Conservation (phyloP, 2,888 invertebrate genomes). For the Odiellus spinosus region DNA sequence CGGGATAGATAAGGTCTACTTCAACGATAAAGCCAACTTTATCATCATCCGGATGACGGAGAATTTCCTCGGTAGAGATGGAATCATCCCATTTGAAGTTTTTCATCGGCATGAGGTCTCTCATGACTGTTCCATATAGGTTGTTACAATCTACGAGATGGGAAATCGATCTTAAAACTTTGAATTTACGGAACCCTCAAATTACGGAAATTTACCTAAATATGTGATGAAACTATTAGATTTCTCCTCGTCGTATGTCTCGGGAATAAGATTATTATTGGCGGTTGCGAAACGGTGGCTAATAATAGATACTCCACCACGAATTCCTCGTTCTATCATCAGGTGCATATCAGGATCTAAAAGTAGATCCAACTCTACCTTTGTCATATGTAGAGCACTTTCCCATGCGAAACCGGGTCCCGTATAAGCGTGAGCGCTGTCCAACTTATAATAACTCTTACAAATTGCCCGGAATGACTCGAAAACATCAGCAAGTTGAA, state of each 20-base stretch:
- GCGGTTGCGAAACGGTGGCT: too few relatives aligned
- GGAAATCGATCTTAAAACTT: too few relatives aligned
- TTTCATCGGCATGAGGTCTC: conserved; percentile 4
- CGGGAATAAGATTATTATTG: too few relatives aligned
- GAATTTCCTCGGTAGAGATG: too few relatives aligned
- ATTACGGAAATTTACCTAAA: too few relatives aligned
- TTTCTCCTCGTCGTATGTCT: too few relatives aligned
- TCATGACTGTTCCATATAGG: conserved; percentile 15
- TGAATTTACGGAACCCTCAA: too few relatives aligned
- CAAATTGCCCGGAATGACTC: conserved; percentile 21
- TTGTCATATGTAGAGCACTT: conserved; percentile 13
- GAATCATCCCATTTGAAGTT: conserved; percentile 11
- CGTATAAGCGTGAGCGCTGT: conserved; percentile 18
- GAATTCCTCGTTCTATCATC: conserved; percentile 9
- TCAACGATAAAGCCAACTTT: too few relatives aligned
- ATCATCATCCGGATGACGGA: too few relatives aligned
- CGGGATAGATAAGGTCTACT: too few relatives aligned
- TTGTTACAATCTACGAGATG: conserved; percentile 19
- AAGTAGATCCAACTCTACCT: conserved; percentile 16
- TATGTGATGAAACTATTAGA: too few relatives aligned
- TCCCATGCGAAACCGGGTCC: conserved; percentile 18
- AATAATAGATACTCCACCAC: too few relatives aligned
- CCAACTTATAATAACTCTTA: conserved; percentile 18
- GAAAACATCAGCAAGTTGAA: conserved; percentile 22
- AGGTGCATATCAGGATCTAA: conserved; percentile 18